These are phyloP conservation scores for Himalopsyche japonica DNA, from an alignment of 2,888 invertebrate species.

Conservation along the genomic window DNA sequence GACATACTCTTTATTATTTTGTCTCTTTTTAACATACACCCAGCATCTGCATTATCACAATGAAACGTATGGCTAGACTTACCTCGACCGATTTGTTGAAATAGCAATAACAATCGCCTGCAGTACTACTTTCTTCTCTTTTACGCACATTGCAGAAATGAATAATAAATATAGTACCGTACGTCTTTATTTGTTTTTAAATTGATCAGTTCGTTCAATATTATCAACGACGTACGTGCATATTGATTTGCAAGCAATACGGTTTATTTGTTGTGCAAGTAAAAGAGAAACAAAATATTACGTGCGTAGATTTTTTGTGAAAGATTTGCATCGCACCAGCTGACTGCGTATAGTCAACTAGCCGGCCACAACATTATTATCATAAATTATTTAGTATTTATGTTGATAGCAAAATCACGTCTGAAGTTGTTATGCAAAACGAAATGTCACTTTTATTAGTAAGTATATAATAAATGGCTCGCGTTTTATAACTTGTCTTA, in stretches of 20 bases:
- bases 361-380: neutral
- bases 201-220: neutral
- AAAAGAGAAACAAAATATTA: constrained; percentile 3
- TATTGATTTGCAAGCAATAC: constrained; percentile 18
- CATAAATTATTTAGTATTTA: neutral
- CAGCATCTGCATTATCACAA: neutral
- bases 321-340: constrained; percentile 13
- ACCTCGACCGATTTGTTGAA: neutral
- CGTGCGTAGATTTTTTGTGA: neutral
- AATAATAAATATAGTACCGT: neutral
- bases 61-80: neutral
- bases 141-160: neutral
- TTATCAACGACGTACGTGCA: constrained; percentile 15
- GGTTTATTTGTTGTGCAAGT: neutral
- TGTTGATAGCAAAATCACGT: too few relatives aligned
- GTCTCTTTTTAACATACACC: neutral
- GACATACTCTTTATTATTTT: neutral
- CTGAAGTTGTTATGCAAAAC: too few relatives aligned
- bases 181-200: neutral
- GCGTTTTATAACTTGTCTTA: too few relatives aligned
- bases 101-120: neutral
- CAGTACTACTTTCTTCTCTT: neutral
- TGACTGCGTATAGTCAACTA: neutral
- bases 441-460: too few relatives aligned
- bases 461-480: too few relatives aligned